Evolutionary conservation across 2,888 invertebrate genomes (phyloP), one percentile per base, ranked within the genome.

Genomic region (Diaprepes abbreviatus): DNA sequence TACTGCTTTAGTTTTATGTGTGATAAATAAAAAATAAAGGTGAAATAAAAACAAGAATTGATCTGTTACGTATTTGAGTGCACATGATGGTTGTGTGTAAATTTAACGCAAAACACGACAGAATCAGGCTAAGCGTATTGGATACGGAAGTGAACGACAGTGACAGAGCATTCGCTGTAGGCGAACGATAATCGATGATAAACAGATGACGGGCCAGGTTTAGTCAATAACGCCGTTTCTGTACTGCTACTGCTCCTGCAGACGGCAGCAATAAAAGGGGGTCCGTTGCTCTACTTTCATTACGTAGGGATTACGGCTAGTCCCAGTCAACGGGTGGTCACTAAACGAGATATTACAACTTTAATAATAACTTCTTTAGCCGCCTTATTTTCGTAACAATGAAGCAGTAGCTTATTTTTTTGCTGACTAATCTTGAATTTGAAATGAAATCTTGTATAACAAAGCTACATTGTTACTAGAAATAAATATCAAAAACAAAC

Each of bases 151-250:
- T 74, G 75, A 77, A 76, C 75, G 76, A 77, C 78, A 80, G 75
- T 79, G 79, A 79, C 79, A 79, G 77, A 77, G 76, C 79, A 74
- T 75, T 77, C 75, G 58, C 74, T 78, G 79, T 78, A 80, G 79
- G 79, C 80, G 81, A 81, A 79, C 80, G 82, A 80, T 80, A 83
- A 84, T 84, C 84, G 83, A 84, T 84, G 83, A 80, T 78, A 81
- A 82, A 81, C 84, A 84, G 83, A 84, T 83, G 83, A 83, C 83
- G 82, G 79, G 72, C 73, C 70, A 73, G 75, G 74, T 75, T 77
- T 72, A 77, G 77, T 76, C 77, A 74, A 77, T 76, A 76, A 60
- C 70, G 67, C 66, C 64, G 69, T 68, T 68, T 57, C 63, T 63
- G 66, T 55, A 33, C 65, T 68, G 65, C 59, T 54, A 31, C 40